Conservation (phyloP, 1,140 invertebrate genomes). For the Tetramorium parvispinum region DNA sequence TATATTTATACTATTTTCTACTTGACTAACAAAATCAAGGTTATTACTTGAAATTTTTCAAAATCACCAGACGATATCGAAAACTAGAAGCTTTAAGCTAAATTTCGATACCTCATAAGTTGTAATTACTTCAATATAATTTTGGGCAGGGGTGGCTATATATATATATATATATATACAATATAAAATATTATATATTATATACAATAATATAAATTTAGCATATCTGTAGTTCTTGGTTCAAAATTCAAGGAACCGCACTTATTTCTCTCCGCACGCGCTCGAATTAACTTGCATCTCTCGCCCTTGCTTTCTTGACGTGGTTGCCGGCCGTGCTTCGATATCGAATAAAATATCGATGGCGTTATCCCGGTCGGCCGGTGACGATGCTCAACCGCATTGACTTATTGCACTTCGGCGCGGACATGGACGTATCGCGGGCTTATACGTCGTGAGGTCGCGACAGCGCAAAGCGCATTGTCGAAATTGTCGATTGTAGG, state of each 20-base stretch:
- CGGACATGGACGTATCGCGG: constrained; percentile 53
- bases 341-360: constrained; percentile 54
- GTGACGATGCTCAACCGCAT: constrained; percentile 54
- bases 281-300: constrained; percentile 6
- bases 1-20: no score
- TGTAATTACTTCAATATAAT: no score
- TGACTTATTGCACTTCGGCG: constrained; percentile 41
- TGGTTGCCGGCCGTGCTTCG: not conserved
- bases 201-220: not conserved
- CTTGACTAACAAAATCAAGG: no score
- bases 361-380: constrained; percentile 36
- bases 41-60: no score
- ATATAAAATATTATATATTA: not conserved
- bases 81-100: no score
- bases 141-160: no score
- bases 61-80: no score
- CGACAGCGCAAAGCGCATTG: constrained; percentile 60
- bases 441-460: constrained; percentile 56
- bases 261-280: not conserved
- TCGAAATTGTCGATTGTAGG: constrained; percentile 58
- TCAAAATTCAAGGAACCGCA: not conserved
- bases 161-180: no score
- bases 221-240: not conserved
- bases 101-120: no score
- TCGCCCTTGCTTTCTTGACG: not conserved